A percentile compares a stretch with the other conserved stretches of the same genome.
Conservation (phyloP, 2,888 invertebrate genomes). For the Eumacrocentrus americanus region DNA sequence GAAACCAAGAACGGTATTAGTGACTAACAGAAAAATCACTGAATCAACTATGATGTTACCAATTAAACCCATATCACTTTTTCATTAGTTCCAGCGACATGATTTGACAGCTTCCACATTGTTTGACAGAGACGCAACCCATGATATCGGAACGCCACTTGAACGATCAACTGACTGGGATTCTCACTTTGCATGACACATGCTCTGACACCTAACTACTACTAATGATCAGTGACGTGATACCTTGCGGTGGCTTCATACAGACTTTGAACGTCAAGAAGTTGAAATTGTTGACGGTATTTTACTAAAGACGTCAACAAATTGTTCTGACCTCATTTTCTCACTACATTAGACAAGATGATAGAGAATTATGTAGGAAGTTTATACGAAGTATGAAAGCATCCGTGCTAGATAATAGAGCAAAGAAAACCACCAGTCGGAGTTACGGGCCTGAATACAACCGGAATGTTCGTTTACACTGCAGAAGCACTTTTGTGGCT, state of each 20-base stretch:
- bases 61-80: conserved; percentile 51
- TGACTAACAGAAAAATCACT: conserved; percentile 44
- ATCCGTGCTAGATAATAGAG: background rate
- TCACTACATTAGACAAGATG: background rate
- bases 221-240: background rate
- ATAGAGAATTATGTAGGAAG: background rate
- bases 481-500: conserved; percentile 33
- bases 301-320: background rate
- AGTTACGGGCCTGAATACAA: too few species aligned
- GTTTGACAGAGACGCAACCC: conserved; percentile 33
- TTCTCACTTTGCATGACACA: conserved; percentile 50
- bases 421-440: too few species aligned
- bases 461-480: background rate
- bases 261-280: background rate
- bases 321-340: background rate
- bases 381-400: background rate
- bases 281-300: background rate
- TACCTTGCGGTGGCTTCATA: background rate
- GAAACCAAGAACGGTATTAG: conserved; percentile 44
- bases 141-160: conserved; percentile 1
- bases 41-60: conserved; percentile 43
- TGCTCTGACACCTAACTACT: conserved; percentile 32
- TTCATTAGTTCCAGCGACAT: background rate
- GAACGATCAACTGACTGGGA: conserved; percentile 35
- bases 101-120: conserved; percentile 15